Evolutionary conservation across 2,113 vertebrate species (phyloP).

Genomic region (Microcebus ravelobensis): DNA sequence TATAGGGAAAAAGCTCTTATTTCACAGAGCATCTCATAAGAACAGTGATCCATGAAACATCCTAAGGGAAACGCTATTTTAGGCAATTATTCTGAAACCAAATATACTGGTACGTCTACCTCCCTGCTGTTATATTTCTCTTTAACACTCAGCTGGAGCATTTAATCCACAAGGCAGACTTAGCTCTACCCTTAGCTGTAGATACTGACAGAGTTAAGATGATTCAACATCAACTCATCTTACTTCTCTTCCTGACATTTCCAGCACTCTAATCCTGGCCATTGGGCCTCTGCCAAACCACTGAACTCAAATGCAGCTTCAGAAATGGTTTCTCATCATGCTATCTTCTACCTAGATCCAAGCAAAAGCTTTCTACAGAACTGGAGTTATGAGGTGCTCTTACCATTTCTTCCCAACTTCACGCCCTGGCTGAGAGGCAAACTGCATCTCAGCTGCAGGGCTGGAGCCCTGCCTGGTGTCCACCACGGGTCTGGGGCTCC

Average conservation of each 20-base stretch:
- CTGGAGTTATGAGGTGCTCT: neutral
- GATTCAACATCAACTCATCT: neutral
- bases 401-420: neutral
- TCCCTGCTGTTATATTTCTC: neutral
- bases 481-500: neutral
- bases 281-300: neutral
- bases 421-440: neutral
- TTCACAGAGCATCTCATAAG: neutral
- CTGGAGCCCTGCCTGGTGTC: neutral
- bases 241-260: neutral
- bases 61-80: neutral
- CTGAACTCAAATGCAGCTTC: neutral
- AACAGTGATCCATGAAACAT: neutral
- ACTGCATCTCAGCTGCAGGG: neutral
- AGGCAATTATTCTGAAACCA: conserved; percentile 57
- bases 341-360: neutral
- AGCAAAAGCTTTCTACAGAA: neutral
- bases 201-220: neutral
- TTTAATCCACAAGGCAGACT: neutral
- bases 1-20: neutral
- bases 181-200: neutral
- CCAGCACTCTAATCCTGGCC: neutral
- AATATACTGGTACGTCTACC: neutral
- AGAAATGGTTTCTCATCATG: neutral
- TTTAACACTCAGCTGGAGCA: neutral